Conservation (phyloP, 2,797 vertebrate species). For the Saxicola maurus region DNA sequence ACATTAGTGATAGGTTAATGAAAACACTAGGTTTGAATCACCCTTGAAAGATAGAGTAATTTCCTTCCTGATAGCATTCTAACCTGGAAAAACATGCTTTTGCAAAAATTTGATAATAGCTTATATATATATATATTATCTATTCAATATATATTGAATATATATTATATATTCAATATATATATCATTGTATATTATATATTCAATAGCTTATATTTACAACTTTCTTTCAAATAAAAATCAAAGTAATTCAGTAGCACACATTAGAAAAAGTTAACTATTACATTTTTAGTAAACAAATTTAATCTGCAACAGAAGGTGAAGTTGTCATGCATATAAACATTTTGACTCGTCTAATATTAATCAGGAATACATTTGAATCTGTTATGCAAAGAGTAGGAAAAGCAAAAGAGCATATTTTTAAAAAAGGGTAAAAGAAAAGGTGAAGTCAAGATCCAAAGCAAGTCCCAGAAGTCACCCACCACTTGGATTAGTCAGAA, state of each 20-base stretch:
- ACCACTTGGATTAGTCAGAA: background rate
- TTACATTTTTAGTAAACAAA: background rate
- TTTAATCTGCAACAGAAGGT: background rate
- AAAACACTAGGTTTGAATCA: background rate
- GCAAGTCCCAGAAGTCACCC: background rate
- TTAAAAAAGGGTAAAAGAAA: background rate
- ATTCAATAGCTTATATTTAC: background rate
- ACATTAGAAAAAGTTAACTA: background rate
- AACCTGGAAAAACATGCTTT: background rate
- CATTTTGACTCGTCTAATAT: background rate
- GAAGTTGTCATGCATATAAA: background rate
- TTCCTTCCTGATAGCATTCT: background rate
- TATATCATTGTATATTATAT: too few relatives aligned
- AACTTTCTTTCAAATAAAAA: background rate
- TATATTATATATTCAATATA: too few relatives aligned
- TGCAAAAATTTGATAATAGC: background rate
- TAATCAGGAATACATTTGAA: background rate
- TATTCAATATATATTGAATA: too few relatives aligned
- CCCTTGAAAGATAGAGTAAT: background rate
- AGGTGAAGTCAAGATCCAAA: background rate
- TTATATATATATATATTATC: too few relatives aligned
- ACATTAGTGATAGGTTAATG: background rate
- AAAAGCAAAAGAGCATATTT: background rate
- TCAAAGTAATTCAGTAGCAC: background rate
- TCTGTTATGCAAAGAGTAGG: background rate